Evolutionary conservation across 2,797 vertebrate genomes (phyloP).

Genomic region (Anas bahamensis): DNA sequence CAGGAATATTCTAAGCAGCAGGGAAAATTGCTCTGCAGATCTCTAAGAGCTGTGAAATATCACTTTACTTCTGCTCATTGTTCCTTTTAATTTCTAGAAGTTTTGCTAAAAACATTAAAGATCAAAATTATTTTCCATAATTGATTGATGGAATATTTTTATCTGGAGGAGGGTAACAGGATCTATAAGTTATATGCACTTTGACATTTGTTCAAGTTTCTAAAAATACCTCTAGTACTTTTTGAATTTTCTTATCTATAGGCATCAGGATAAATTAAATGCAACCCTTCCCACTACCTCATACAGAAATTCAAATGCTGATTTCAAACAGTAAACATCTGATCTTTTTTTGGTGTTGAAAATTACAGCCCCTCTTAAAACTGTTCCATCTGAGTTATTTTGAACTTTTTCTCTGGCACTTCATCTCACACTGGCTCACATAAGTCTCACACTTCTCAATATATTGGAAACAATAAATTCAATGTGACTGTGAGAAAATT

Average conservation of each 20-base stretch:
- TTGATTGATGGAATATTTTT: neutral
- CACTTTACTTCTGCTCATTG: neutral
- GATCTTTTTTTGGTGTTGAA: neutral
- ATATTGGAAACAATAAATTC: constrained; percentile 41
- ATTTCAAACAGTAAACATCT: neutral
- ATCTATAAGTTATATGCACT: neutral
- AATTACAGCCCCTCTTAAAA: neutral
- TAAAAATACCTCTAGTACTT: neutral
- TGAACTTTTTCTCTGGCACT: constrained; percentile 2
- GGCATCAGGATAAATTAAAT: neutral
- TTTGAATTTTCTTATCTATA: neutral
- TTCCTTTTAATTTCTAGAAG: neutral
- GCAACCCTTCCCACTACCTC: neutral
- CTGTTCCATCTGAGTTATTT: neutral
- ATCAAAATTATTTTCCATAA: neutral
- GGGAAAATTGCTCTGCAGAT: neutral
- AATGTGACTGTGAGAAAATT: constrained; percentile 5
- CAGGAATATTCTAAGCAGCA: neutral
- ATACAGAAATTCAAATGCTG: neutral
- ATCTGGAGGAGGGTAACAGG: neutral
- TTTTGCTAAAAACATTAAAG: neutral
- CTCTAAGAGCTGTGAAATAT: neutral
- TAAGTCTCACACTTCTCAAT: neutral
- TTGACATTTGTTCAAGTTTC: neutral
- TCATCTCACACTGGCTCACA: neutral